Evolutionary conservation across 2,888 invertebrate genomes (phyloP).

Genomic region (Pheosia tremula): DNA sequence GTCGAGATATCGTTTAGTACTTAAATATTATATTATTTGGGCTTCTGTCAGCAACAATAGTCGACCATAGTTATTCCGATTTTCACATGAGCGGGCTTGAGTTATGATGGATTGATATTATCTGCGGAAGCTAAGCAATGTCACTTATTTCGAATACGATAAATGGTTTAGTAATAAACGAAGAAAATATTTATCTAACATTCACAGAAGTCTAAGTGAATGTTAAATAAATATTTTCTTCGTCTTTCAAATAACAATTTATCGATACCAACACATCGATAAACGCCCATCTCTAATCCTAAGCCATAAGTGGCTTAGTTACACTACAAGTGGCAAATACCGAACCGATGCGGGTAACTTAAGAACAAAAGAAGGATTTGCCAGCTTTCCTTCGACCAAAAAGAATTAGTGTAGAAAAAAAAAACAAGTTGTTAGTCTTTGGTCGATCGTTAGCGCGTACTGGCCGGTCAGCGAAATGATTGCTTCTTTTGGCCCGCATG

Average conservation of each 20-base stretch:
- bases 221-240: no score
- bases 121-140: no score
- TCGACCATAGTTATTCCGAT: no score
- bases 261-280: conserved; percentile 5
- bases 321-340: conserved; percentile 72
- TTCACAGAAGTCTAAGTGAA: no score
- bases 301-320: conserved; percentile 81
- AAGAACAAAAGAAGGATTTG: conserved; percentile 78
- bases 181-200: no score
- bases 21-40: no score
- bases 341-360: conserved; percentile 68
- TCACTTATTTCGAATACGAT: no score
- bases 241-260: not conserved
- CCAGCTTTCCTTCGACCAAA: conserved; percentile 49
- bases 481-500: conserved; percentile 36
- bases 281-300: conserved; percentile 44
- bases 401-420: conserved; percentile 61
- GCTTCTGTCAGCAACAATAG: no score
- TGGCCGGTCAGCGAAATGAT: conserved; percentile 42
- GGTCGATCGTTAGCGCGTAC: conserved; percentile 45
- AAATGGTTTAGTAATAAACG: no score
- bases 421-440: conserved; percentile 40
- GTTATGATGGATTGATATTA: no score
- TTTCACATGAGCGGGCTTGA: no score
- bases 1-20: no score